Conservation (phyloP, 2,797 vertebrate genomes). For the Tamandua tetradactyla region DNA sequence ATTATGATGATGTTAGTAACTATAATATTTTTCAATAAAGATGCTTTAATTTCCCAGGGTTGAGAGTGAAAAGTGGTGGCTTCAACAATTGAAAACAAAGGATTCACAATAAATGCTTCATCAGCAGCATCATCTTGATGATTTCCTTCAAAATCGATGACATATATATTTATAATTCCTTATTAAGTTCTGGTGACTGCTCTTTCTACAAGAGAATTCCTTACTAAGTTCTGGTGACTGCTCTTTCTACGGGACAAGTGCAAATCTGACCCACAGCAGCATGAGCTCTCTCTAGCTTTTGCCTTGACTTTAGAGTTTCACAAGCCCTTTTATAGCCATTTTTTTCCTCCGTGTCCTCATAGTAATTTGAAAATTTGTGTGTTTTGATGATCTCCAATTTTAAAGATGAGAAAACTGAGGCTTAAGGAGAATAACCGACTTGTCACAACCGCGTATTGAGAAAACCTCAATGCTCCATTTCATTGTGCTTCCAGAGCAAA, state of each 20-base stretch:
- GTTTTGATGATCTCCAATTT: background rate
- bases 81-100: background rate
- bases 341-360: background rate
- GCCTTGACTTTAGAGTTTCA: background rate
- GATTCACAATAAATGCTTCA: background rate
- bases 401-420: background rate
- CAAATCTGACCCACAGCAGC: accelerated
- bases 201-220: accelerated
- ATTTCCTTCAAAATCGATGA: background rate
- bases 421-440: too few relatives aligned
- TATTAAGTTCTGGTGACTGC: accelerated
- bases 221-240: accelerated
- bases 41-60: background rate
- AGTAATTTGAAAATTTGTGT: background rate
- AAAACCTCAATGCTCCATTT: too few relatives aligned
- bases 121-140: accelerated
- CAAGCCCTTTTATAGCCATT: background rate
- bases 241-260: accelerated
- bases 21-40: background rate
- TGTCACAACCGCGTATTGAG: accelerated
- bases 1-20: background rate
- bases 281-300: background rate
- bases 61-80: background rate
- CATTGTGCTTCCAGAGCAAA: background rate
- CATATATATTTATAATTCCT: accelerated